Percentiles rank a stretch among this genome's conserved stretches.
Conservation (phyloP, 2,797 vertebrate species). For the Falco rusticolus region DNA sequence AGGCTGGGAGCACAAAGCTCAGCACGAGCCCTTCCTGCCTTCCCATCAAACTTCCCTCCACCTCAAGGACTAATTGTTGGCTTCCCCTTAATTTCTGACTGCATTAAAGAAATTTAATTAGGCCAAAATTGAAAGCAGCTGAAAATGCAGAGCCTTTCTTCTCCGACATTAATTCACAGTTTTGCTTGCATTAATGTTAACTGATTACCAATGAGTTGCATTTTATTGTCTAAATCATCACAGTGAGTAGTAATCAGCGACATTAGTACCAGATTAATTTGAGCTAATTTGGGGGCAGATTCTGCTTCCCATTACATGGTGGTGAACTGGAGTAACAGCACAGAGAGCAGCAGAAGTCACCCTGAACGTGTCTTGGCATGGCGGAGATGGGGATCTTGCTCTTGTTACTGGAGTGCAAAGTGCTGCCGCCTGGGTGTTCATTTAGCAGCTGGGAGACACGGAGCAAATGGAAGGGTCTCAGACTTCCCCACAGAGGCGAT, state of each 20-base stretch:
- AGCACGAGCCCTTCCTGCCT: neutral
- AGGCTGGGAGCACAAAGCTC: neutral
- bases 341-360: neutral
- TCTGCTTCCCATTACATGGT: neutral
- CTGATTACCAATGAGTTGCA: neutral
- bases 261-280: neutral
- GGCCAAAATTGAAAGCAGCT: neutral
- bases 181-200: neutral
- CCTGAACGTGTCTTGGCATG: neutral
- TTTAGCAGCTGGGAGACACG: neutral
- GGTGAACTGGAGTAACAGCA: neutral
- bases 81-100: conserved; percentile 8
- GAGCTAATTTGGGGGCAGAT: neutral
- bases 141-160: neutral
- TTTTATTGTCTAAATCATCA: neutral
- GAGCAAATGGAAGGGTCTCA: neutral
- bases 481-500: neutral
- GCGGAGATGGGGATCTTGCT: neutral
- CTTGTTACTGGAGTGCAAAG: neutral
- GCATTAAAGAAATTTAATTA: neutral
- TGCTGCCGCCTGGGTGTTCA: accelerated
- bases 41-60: neutral
- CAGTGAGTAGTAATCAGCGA: neutral
- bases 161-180: neutral
- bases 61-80: neutral